These are phyloP conservation scores for Lucinisca nassula DNA, from an alignment of 2,888 invertebrate species.

Conservation along the genomic window DNA sequence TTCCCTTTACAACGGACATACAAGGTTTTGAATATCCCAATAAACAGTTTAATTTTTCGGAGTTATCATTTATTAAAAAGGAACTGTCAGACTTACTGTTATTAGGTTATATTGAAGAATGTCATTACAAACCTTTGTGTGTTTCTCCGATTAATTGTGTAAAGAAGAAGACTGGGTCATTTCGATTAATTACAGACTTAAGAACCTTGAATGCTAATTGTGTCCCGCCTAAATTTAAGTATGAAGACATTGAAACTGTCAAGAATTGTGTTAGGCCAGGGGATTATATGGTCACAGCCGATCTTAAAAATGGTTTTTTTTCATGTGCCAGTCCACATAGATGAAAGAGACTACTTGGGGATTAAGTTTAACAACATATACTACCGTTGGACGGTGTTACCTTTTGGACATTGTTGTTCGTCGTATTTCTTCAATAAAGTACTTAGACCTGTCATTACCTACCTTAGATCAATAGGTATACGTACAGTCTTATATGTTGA, in stretches of 20 bases:
- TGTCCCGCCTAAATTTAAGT: neutral
- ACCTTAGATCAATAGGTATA: neutral
- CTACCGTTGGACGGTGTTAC: neutral
- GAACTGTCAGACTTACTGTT: conserved; percentile 19
- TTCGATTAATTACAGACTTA: conserved; percentile 33
- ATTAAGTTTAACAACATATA: neutral
- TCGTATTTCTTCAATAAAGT: conserved; percentile 1
- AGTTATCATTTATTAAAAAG: neutral
- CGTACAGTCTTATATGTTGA: neutral
- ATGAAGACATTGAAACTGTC: conserved; percentile 11
- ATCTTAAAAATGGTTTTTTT: no score
- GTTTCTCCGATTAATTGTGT: conserved; percentile 36
- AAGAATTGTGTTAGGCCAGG: neutral
- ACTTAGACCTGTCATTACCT: neutral
- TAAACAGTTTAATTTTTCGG: neutral
- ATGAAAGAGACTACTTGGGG: no score
- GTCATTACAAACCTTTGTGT: conserved; percentile 22
- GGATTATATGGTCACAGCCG: neutral
- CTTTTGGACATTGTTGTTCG: conserved; percentile 2
- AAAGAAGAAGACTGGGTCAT: conserved; percentile 12
- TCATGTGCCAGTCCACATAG: no score
- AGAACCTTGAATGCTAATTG: conserved; percentile 16
- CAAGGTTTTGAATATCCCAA: conserved; percentile 20
- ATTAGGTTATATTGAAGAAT: conserved; percentile 25
- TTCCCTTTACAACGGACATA: conserved; percentile 1